Evolutionary conservation across 2,797 vertebrate species (phyloP).

Genomic region (Dendrocincla tyrannina): DNA sequence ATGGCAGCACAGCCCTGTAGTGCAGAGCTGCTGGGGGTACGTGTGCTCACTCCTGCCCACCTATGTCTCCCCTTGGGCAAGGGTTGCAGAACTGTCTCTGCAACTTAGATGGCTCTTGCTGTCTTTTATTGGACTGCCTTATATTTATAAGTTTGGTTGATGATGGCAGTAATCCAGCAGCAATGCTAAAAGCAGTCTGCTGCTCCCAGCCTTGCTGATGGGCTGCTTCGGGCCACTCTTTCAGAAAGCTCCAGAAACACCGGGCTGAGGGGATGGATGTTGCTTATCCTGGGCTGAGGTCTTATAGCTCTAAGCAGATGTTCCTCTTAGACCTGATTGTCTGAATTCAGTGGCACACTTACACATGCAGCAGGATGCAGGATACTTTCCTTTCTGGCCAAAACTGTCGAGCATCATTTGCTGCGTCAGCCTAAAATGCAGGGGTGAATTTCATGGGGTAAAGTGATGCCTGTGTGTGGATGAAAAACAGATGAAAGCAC

Average conservation of each 20-base stretch:
- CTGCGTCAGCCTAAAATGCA: not conserved
- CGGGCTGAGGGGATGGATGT: not conserved
- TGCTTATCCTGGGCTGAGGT: not conserved
- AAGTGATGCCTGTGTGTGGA: not conserved
- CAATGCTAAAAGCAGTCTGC: not conserved
- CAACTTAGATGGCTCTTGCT: not conserved
- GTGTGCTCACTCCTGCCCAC: not conserved
- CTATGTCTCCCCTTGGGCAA: not conserved
- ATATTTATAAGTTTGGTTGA: not conserved
- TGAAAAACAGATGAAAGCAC: slow-evolving; percentile 35
- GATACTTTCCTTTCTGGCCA: not conserved
- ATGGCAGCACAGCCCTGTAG: fast-evolving
- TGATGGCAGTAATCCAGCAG: not conserved
- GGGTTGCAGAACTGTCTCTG: not conserved
- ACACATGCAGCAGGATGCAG: not conserved
- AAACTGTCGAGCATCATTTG: not conserved
- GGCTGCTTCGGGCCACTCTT: not conserved
- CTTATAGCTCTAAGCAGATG: not conserved
- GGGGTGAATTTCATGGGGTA: not conserved
- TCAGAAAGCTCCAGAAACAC: not conserved
- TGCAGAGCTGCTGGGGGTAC: not conserved
- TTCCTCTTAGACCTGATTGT: not conserved
- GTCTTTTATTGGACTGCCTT: not conserved
- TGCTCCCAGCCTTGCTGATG: not conserved
- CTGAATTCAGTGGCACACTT: not conserved